phyloP scores from a whole-genome alignment of 2,888 invertebrate genomes.

The Philaethria dido region DNA sequence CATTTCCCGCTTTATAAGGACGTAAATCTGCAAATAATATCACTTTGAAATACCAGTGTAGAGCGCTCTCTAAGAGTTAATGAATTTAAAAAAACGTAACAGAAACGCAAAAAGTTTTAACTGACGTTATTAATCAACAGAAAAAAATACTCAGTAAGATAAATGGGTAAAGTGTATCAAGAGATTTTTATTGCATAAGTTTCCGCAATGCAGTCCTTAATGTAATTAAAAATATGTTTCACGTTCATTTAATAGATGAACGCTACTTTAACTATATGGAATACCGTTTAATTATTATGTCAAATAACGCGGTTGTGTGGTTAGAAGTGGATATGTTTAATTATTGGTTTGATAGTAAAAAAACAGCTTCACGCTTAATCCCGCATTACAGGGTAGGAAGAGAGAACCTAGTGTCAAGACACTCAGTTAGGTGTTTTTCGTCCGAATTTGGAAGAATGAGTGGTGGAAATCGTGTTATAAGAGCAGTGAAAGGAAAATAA shows the following conservation, averaged over 20 bases:
- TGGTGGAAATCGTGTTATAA: no score
- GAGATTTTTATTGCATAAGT: conserved; percentile 24
- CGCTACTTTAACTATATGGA: not conserved
- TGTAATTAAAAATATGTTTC: conserved; percentile 19
- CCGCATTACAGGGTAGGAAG: no score
- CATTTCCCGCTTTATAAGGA: conserved; percentile 7
- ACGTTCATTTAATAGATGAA: not conserved
- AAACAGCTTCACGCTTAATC: no score
- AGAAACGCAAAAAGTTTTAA: conserved; percentile 16
- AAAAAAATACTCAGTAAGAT: conserved; percentile 14
- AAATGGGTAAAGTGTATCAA: conserved; percentile 25
- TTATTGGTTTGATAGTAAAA: no score
- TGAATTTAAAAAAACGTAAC: conserved; percentile 23
- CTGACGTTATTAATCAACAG: conserved; percentile 5
- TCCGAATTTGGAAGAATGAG: no score
- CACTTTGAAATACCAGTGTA: not conserved
- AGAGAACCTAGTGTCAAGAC: no score
- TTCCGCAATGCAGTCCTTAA: conserved; percentile 25
- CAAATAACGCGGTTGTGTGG: conserved; percentile 2
- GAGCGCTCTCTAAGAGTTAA: not conserved
- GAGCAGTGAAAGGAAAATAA: no score
- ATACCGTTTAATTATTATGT: conserved; percentile 9
- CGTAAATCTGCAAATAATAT: conserved; percentile 2
- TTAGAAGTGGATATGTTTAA: not conserved
- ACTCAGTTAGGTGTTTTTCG: no score